Base-by-base conservation (phyloP, 2,113 vertebrate species). In the Alosa alosa region DNA sequence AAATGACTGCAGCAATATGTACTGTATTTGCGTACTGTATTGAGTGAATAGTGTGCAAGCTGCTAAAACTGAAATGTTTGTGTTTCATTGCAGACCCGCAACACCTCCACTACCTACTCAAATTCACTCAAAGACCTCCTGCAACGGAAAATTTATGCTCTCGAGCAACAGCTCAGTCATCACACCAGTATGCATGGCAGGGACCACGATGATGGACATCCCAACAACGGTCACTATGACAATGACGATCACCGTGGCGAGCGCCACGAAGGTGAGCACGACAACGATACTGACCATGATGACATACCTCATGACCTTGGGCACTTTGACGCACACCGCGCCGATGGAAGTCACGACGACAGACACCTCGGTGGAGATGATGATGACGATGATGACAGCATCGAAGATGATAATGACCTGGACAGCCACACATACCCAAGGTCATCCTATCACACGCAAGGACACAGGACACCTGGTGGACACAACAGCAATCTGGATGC, bases 131-230 rank as follows among this genome's bases (percentile, higher is more conserved):
- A 91, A 86, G 95, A 96, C 84, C 93, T 95, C 25, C 93, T 96
- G 52, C 96, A 95, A 92, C 94, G 95, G 89, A 96, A 96, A 93
- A 96, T 96, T 86, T 88, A 78, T 20, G 84, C 93, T 52, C 92
- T 96, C 84, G 96, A 96, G 87, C 91, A 95, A 81, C 96, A 96
- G 91, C 93, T 96, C 84, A 93, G 93, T 25, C 93, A 88, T 31
- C 88, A 82, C 39, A 13, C 82, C 0, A 31, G 91, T 52, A 88
- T 88, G 25, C 85, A 72, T 52, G 31, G 83, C 57, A 83, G 78
- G 0, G 39, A 88, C n/a, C 86, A 82, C 39, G 45, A 78, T 41
- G 68, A 57, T 6, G 47, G 49, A 2, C 78, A 86, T 5, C 72
- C 75, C 8, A 84, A 90, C 1, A 55, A 84, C n/a, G 36, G 72